Evolutionary conservation across 2,113 vertebrate species (phyloP).

Genomic region (Motacilla alba): DNA sequence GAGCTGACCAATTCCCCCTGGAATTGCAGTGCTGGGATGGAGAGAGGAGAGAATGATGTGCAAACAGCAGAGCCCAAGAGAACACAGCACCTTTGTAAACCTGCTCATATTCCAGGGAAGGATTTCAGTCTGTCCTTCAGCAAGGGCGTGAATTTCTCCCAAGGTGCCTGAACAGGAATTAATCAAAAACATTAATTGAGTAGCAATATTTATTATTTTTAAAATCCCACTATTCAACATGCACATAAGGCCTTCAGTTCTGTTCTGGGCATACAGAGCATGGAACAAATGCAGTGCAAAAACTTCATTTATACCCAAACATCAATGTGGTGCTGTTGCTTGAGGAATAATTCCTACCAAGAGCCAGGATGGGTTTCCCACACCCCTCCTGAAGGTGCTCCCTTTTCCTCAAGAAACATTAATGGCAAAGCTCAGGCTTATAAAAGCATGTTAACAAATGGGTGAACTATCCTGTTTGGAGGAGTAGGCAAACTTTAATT

Average conservation of each 20-base stretch:
- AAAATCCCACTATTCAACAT: neutral
- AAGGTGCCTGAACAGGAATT: neutral
- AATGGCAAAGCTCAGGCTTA: neutral
- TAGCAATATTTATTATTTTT: neutral
- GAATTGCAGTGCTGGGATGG: neutral
- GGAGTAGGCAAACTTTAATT: neutral
- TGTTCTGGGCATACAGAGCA: neutral
- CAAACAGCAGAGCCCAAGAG: neutral
- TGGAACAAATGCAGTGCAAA: neutral
- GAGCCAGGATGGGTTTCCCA: neutral
- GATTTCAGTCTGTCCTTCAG: neutral
- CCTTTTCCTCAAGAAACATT: neutral
- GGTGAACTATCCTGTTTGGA: neutral
- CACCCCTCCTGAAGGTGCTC: neutral
- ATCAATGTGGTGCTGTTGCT: neutral
- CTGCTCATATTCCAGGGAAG: neutral
- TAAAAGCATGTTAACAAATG: neutral
- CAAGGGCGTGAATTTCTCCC: neutral
- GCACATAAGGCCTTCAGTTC: neutral
- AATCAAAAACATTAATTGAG: neutral
- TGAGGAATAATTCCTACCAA: neutral
- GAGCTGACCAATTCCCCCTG: neutral
- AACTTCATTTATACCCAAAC: neutral
- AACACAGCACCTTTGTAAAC: neutral
- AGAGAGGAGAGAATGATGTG: neutral